phyloP scores from a whole-genome alignment of 2,888 invertebrate genomes.

The Bimastos eiseni region DNA sequence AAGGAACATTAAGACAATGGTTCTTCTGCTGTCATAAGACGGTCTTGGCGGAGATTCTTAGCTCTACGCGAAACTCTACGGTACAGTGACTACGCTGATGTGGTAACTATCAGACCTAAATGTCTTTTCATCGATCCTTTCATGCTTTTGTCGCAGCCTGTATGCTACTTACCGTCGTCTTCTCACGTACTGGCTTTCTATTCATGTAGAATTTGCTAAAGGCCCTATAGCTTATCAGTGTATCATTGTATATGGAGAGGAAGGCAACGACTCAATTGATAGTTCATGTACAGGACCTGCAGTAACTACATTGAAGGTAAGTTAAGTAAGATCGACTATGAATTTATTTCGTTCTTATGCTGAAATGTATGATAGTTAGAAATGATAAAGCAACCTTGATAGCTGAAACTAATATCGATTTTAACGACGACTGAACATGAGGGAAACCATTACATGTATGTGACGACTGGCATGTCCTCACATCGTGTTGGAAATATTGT shows the following conservation, averaged over 20 bases:
- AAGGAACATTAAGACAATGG: background rate
- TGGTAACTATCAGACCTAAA: background rate
- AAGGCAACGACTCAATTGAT: background rate
- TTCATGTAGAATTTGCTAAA: background rate
- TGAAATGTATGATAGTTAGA: background rate
- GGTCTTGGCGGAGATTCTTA: background rate
- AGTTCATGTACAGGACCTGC: background rate
- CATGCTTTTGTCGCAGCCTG: background rate
- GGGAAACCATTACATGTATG: background rate
- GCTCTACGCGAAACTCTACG: background rate
- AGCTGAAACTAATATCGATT: background rate
- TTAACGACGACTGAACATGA: background rate
- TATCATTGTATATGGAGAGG: background rate
- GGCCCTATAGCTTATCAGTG: background rate
- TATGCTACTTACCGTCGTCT: background rate
- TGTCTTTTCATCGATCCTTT: background rate
- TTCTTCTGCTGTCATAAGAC: background rate
- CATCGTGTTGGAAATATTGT: background rate
- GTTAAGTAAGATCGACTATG: background rate
- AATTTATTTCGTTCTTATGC: background rate
- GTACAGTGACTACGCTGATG: background rate
- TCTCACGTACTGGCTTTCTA: background rate
- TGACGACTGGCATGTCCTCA: background rate
- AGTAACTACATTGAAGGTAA: background rate
- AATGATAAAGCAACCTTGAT: background rate